Evolutionary conservation across 2,113 vertebrate species (phyloP), one percentile per base, ranked within the genome.

Genomic region (Leptosomus discolor): DNA sequence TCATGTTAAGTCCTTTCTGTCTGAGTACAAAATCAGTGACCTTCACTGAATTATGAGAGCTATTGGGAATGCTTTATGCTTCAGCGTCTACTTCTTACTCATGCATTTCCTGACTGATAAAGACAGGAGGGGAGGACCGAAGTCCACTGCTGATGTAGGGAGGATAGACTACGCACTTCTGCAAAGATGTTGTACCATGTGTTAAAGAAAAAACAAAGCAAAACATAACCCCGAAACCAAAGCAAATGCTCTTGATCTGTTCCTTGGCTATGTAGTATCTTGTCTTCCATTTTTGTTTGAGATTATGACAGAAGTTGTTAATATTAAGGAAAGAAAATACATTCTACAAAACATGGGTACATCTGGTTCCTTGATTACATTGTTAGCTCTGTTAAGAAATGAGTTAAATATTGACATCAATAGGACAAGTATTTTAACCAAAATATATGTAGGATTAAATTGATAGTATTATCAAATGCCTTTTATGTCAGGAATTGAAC

Each of bases 21-120:
- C 50, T 54, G 41, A 94, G 27, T 22, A 96, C 36, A 78, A 94
- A 93, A 79, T 32, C 73, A 96, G 61, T 76, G 95, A 94, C 92
- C 83, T 97, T 95, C 95, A 92, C 63, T 83, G 79, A 92, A 74
- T 88, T 65, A 86, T 41, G 64, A 92, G 43, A 94, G 36, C 63
- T 85, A 60, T 3, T 73, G 7, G 68, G 80, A 94, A 69, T 74
- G 75, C 15, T 79, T 92, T n/a, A 64, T 65, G 56, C 50, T 82
- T 70, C 81, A 75, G 23, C 36, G 43, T 82, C 76, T 78, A 27
- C 17, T 87, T 64, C 57, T 74, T 80, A 71, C n/a, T 94, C 12
- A 20, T 41, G 32, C 34, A 26, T 89, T 91, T 88, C 41, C 86
- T 91, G 56, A 67, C 83, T 58, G 71, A 70, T 36, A 53, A 54